These are phyloP conservation scores for Thaumetopoea pityocampa DNA, from an alignment of 1,140 invertebrate genomes.

Conservation along the genomic window DNA sequence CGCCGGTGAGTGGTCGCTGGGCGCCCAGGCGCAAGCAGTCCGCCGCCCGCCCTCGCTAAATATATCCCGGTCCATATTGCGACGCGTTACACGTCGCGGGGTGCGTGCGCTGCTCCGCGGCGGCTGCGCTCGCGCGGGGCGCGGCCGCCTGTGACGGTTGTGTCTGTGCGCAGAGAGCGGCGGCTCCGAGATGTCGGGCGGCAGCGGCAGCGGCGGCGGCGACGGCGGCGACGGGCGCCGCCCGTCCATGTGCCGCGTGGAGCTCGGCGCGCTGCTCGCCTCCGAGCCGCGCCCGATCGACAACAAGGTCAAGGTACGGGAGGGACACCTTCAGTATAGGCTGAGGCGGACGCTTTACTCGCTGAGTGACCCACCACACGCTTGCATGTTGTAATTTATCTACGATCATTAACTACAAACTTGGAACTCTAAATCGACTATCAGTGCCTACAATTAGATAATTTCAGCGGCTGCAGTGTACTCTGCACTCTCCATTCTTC, in stretches of 20 bases:
- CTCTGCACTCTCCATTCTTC: no score
- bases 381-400: no score
- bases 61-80: conserved; percentile 32
- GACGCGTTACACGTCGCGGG: conserved; percentile 19
- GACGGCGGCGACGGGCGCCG: conserved; percentile 38
- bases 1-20: conserved; percentile 39
- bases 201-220: conserved; percentile 46
- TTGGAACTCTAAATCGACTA: no score
- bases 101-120: conserved; percentile 25
- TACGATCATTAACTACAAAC: no score
- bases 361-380: no score
- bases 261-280: conserved; percentile 67
- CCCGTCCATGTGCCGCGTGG: conserved; percentile 68
- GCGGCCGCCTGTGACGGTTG: conserved; percentile 21
- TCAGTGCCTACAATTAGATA: no score
- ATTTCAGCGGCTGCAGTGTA: no score
- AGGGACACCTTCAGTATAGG: no score
- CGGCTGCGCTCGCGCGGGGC: conserved; percentile 16
- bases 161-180: conserved; percentile 55
- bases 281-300: conserved; percentile 67
- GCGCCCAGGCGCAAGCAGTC: conserved; percentile 4
- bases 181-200: conserved; percentile 56
- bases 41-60: conserved; percentile 26
- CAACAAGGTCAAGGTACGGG: conserved; percentile 73
- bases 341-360: no score